Percentiles rank a stretch among this genome's conserved stretches.
phyloP scores from a whole-genome alignment of 2,113 vertebrate species.

The Poecilia latipinna region DNA sequence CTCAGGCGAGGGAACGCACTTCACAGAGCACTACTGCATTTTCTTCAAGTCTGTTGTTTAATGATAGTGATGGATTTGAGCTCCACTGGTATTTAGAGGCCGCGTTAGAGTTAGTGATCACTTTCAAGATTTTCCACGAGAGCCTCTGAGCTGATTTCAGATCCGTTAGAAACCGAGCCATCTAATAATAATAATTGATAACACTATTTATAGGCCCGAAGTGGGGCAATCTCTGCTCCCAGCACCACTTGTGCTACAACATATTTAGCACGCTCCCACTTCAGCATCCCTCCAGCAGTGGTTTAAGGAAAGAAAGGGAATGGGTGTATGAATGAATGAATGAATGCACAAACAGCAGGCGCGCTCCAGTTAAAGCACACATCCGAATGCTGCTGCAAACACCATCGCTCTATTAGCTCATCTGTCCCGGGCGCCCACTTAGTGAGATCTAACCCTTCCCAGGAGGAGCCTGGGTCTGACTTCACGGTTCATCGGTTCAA shows the following conservation, averaged over 20 bases:
- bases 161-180: background rate
- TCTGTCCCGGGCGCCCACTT: background rate
- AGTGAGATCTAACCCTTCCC: background rate
- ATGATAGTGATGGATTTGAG: background rate
- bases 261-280: background rate
- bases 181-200: constrained; percentile 27
- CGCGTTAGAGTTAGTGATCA: background rate
- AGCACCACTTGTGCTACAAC: background rate
- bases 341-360: background rate
- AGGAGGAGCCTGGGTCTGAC: background rate
- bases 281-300: background rate
- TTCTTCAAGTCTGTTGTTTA: background rate
- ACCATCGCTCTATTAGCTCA: background rate
- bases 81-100: background rate
- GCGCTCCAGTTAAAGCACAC: background rate
- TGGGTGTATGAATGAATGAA: background rate
- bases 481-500: background rate
- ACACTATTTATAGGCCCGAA: constrained; percentile 21
- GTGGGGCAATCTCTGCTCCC: constrained; percentile 18
- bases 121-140: background rate
- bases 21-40: background rate
- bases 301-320: background rate
- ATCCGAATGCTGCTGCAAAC: background rate
- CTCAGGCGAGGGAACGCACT: background rate
- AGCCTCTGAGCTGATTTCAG: background rate